Evolutionary conservation across 1,140 invertebrate genomes (phyloP).

Genomic region (Diorhabda elongata): DNA sequence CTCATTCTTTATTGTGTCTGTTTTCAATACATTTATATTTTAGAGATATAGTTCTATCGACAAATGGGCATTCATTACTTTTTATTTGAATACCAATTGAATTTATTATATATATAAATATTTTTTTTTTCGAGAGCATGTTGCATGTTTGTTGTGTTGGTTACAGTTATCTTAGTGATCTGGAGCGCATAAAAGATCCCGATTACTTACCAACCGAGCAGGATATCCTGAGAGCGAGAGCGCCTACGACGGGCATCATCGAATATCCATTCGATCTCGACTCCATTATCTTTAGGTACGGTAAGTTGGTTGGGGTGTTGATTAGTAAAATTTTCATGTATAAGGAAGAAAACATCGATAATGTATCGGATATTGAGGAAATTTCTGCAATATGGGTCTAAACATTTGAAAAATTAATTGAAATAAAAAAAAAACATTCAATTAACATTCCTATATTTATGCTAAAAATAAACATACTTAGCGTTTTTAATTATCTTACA

Average conservation of each 20-base stretch:
- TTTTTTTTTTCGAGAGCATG: slow-evolving; percentile 11
- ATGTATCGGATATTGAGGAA: too few species aligned
- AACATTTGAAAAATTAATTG: neutral
- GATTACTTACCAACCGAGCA: slow-evolving; percentile 95
- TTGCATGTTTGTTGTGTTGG: slow-evolving; percentile 20
- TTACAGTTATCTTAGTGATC: slow-evolving; percentile 76
- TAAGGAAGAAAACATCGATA: too few species aligned
- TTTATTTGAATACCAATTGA: neutral
- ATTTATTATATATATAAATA: neutral
- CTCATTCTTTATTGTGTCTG: too few species aligned
- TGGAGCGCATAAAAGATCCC: slow-evolving; percentile 81
- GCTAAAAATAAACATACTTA: neutral
- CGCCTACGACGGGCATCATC: slow-evolving; percentile 94
- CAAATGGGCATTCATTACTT: slow-evolving; percentile 5
- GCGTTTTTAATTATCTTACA: slow-evolving; percentile 3
- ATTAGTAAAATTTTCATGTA: too few species aligned
- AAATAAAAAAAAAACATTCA: slow-evolving; percentile 5
- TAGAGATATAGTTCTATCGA: too few species aligned
- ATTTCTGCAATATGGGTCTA: too few species aligned
- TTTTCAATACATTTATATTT: too few species aligned
- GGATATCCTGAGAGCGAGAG: slow-evolving; percentile 93
- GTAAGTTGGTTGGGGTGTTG: slow-evolving; percentile 5
- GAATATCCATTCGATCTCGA: slow-evolving; percentile 99
- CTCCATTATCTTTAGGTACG: slow-evolving; percentile 92
- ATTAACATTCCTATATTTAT: neutral